Conservation (phyloP, 2,888 invertebrate genomes). For the Priocnemis perturbator region DNA sequence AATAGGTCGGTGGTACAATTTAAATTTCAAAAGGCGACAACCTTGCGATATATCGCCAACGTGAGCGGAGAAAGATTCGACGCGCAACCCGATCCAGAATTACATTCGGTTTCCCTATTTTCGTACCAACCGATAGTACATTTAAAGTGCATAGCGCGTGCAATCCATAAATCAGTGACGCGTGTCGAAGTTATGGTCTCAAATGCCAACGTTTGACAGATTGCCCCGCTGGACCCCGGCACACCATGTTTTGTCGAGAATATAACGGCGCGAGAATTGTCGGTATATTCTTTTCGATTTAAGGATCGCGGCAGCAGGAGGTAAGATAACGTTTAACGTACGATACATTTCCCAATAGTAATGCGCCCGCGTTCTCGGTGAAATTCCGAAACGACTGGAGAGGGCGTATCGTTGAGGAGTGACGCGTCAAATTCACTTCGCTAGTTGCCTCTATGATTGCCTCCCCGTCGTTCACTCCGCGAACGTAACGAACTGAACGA, state of each 20-base stretch:
- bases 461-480: too few species aligned
- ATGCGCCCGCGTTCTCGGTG: too few species aligned
- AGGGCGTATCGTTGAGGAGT: too few species aligned
- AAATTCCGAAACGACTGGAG: too few species aligned
- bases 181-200: constrained; percentile 22
- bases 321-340: too few species aligned
- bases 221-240: constrained; percentile 20
- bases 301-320: too few species aligned
- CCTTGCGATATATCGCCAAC: constrained; percentile 17
- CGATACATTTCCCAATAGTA: too few species aligned
- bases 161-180: constrained; percentile 28
- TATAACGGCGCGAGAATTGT: constrained; percentile 12
- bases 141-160: constrained; percentile 24
- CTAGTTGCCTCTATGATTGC: too few species aligned
- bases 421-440: too few species aligned
- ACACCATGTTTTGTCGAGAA: constrained; percentile 21
- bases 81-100: constrained; percentile 19
- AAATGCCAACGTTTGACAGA: constrained; percentile 31
- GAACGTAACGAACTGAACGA: too few species aligned
- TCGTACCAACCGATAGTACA: constrained; percentile 22
- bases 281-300: constrained; percentile 11
- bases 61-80: constrained; percentile 7
- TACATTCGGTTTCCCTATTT: constrained; percentile 24
- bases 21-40: constrained; percentile 23
- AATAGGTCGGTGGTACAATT: constrained; percentile 3